phyloP scores from a whole-genome alignment of 2,113 vertebrate species.

The Morone chrysops region DNA sequence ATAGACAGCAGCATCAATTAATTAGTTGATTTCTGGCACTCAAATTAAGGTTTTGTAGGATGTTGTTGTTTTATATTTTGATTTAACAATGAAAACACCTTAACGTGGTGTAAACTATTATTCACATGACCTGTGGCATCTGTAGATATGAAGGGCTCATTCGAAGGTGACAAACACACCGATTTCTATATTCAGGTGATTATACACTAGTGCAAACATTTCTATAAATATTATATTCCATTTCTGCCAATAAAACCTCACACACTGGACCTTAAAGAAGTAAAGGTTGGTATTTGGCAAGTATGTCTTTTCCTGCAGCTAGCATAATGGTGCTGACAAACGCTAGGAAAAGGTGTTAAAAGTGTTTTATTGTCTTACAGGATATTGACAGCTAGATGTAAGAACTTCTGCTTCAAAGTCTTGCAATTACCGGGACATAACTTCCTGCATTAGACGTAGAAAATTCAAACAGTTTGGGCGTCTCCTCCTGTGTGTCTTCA shows the following conservation, averaged over 20 bases:
- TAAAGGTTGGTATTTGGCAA: not conserved
- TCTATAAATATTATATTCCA: too few relatives aligned
- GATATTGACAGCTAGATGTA: constrained; percentile 48
- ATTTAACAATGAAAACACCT: not conserved
- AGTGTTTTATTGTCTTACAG: constrained; percentile 39
- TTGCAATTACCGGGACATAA: constrained; percentile 41
- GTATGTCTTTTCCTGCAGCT: constrained; percentile 8
- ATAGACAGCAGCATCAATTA: constrained; percentile 21
- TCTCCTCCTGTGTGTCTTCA: constrained; percentile 7
- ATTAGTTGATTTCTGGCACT: constrained; percentile 11
- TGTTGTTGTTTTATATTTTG: constrained; percentile 1
- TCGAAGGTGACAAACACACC: too few relatives aligned
- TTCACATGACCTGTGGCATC: too few relatives aligned
- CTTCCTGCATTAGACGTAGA: constrained; percentile 24
- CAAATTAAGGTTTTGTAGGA: constrained; percentile 3
- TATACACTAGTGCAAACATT: too few relatives aligned
- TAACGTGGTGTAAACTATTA: constrained; percentile 6
- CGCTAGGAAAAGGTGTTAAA: constrained; percentile 38
- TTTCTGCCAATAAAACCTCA: too few relatives aligned
- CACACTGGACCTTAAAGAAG: too few relatives aligned
- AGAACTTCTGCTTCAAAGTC: constrained; percentile 48
- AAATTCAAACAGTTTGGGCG: constrained; percentile 35
- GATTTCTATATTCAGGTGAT: too few relatives aligned
- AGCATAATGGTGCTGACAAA: constrained; percentile 52
- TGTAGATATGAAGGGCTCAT: too few relatives aligned